Conservation (phyloP, 2,888 invertebrate species). For the Agrotis segetum region DNA sequence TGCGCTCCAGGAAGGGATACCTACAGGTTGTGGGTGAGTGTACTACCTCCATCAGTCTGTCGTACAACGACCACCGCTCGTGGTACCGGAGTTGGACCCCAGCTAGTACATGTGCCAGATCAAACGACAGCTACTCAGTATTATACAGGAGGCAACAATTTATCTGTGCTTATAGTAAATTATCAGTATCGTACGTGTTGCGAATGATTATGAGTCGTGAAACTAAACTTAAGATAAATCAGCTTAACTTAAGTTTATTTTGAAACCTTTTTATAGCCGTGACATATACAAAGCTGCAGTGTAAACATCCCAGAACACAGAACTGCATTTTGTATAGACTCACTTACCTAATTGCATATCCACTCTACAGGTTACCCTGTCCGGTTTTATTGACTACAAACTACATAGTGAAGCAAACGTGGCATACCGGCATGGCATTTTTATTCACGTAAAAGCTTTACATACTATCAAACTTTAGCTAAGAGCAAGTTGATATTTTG, state of each 20-base stretch:
- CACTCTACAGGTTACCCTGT: constrained; percentile 34
- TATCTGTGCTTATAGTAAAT: too few relatives aligned
- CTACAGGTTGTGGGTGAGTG: constrained; percentile 97
- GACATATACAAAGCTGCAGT: neutral
- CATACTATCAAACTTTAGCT: constrained; percentile 38
- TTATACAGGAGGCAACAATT: too few relatives aligned
- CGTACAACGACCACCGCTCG: constrained; percentile 92
- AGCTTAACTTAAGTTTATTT: too few relatives aligned
- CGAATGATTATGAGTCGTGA: too few relatives aligned
- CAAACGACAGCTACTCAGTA: constrained; percentile 80
- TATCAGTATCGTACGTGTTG: too few relatives aligned
- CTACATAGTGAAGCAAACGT: constrained; percentile 24
- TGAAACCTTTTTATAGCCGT: too few relatives aligned
- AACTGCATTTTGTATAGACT: constrained; percentile 28
- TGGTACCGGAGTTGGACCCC: constrained; percentile 94
- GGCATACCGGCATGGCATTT: constrained; percentile 29
- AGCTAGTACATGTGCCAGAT: constrained; percentile 98
- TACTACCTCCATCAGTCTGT: constrained; percentile 92
- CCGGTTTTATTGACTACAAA: constrained; percentile 41
- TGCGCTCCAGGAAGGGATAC: constrained; percentile 97
- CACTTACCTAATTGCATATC: constrained; percentile 38
- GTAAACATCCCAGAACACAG: neutral
- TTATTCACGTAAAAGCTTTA: constrained; percentile 40
- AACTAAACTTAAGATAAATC: too few relatives aligned
- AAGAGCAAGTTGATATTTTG: constrained; percentile 50